Percentiles rank a stretch among this genome's conserved stretches.
phyloP scores from a whole-genome alignment of 2,888 invertebrate genomes.

The Spilosoma lubricipeda region DNA sequence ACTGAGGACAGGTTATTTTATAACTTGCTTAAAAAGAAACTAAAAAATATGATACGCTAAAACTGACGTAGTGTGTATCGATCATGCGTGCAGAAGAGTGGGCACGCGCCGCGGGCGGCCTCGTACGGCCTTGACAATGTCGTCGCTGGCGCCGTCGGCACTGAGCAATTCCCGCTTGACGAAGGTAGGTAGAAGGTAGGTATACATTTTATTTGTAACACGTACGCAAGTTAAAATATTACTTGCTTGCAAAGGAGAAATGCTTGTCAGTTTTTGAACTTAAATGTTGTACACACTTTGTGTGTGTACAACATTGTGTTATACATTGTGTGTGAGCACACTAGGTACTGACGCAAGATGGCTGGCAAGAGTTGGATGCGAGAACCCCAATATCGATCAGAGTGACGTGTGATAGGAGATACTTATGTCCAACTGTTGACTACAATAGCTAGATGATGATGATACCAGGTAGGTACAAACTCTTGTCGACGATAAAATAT shows the following conservation, averaged over 20 bases:
- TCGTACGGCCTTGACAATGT: constrained; percentile 81
- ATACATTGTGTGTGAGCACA: too few species aligned
- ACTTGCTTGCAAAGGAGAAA: background rate
- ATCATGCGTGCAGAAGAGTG: constrained; percentile 43
- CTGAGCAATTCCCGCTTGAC: constrained; percentile 12
- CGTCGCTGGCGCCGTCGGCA: constrained; percentile 53
- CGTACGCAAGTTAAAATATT: constrained; percentile 15
- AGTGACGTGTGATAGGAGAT: too few species aligned
- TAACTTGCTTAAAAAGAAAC: background rate
- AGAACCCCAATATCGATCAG: too few species aligned
- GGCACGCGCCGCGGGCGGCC: constrained; percentile 57
- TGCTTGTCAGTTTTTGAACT: background rate
- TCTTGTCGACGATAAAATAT: background rate
- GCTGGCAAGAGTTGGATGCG: too few species aligned
- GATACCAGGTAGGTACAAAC: too few species aligned
- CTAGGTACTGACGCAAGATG: too few species aligned
- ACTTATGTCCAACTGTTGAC: too few species aligned
- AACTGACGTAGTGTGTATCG: constrained; percentile 63
- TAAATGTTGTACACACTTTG: too few species aligned
- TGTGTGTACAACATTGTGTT: too few species aligned
- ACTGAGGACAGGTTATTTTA: background rate
- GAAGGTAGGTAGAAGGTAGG: too few species aligned
- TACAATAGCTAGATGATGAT: too few species aligned
- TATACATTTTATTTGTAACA: constrained; percentile 47
- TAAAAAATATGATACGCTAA: constrained; percentile 15